Base-by-base conservation (phyloP, 2,888 invertebrate species). In the Scaptomyza reducta region DNA sequence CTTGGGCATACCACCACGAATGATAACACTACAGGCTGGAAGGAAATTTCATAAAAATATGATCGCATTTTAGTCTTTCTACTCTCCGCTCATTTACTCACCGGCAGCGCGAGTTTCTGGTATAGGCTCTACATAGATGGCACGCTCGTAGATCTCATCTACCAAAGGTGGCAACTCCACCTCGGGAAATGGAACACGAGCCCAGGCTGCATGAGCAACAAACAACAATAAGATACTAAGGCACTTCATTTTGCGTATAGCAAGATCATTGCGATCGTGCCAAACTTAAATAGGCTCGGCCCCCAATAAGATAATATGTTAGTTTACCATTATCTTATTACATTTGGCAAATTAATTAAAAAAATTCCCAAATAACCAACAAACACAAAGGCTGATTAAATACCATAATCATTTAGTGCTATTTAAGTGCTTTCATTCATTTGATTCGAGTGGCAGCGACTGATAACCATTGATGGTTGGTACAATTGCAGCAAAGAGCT, bases 1-100 rank as follows among this genome's bases (percentile, higher is more conserved):
- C 46, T 93, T 74, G 6, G 74, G 84, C 29, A 90, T 62, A n/a
- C 80, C 83, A 62, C 84, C 70, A n/a, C 85, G 80, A 53, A 90
- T 79, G 9, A 74, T 74, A 14, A 90, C 77, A 47, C 59, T 78
- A 60, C 90, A 90, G 14, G 54, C 90, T 89, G 22, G 14, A 11
- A 22, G 22, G 14, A 18, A 11, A 2, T 1, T 27, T n/a, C n/a
- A 51, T 27, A 13, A 40, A 14, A 41, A 16, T 10, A 4, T 0
- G 0, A n/a, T 22, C 11, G 7, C 6, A 9, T 49, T n/a, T 33
- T 3, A n/a, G 33, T 22, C 6, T 49, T 10, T 18, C 3, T 0
- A n/a, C 5, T 14, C 0, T 10, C 3, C 14, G 6, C 10, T 42
- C 3, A 1, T 0, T n/a, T 18, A 64, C 81, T 56, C 45, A 90